Evolutionary conservation across 2,888 invertebrate species (phyloP).

Genomic region (Troides helena): DNA sequence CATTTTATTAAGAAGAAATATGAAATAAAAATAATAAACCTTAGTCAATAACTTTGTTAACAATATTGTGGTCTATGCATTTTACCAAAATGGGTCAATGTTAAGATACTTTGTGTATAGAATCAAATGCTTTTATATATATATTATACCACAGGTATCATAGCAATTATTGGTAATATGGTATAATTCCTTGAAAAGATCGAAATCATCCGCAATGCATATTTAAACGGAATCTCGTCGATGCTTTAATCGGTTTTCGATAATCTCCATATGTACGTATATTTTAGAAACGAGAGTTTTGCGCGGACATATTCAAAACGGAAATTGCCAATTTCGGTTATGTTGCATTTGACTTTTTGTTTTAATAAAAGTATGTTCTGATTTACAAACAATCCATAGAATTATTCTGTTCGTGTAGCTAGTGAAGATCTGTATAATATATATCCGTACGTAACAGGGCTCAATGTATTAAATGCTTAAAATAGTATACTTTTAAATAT

Average conservation of each 20-base stretch:
- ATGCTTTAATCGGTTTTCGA: slow-evolving; percentile 14
- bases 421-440: neutral
- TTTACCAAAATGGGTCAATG: too few relatives aligned
- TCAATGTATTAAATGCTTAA: neutral
- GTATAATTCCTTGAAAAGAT: neutral
- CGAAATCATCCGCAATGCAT: neutral
- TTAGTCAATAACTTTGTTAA: too few relatives aligned
- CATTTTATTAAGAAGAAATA: too few relatives aligned
- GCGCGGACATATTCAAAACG: slow-evolving; percentile 11
- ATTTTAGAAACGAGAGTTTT: slow-evolving; percentile 11
- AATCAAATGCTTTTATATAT: too few relatives aligned
- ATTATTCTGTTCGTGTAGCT: neutral
- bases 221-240: neutral
- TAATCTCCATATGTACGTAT: slow-evolving; percentile 5
- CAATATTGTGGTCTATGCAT: too few relatives aligned
- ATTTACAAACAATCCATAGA: neutral
- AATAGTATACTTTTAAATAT: too few relatives aligned
- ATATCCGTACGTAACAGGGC: too few relatives aligned
- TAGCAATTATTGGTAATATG: neutral
- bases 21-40: too few relatives aligned
- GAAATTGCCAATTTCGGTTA: slow-evolving; percentile 21
- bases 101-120: too few relatives aligned
- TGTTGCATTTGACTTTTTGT: slow-evolving; percentile 12
- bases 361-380: neutral
- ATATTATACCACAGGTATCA: neutral